Conservation (phyloP, 1,140 invertebrate species). For the Neodiprion virginianus region DNA sequence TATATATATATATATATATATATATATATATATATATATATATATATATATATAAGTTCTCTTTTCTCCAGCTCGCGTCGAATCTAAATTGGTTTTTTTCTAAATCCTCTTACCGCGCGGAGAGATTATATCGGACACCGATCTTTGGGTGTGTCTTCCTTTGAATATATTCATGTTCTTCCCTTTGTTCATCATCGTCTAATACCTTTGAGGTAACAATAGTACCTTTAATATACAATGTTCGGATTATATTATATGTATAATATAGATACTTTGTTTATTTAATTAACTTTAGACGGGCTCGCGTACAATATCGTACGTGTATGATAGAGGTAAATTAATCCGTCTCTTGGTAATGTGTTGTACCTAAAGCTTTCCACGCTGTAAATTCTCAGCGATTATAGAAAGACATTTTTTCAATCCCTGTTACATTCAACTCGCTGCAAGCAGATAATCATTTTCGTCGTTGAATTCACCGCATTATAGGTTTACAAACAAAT, state of each 20-base stretch:
- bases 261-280: background rate
- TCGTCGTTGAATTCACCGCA: too few species aligned
- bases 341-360: too few species aligned
- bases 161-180: constrained; percentile 25
- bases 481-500: too few species aligned
- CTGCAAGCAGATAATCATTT: too few species aligned
- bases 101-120: constrained; percentile 7
- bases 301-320: background rate
- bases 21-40: too few species aligned
- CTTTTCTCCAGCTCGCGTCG: background rate
- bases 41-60: background rate
- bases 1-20: background rate
- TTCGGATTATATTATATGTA: too few species aligned
- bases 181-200: constrained; percentile 28
- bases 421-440: too few species aligned
- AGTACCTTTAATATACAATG: background rate
- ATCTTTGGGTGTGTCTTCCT: constrained; percentile 2
- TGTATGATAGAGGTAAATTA: too few species aligned
- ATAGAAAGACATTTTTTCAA: too few species aligned
- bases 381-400: too few species aligned
- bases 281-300: background rate
- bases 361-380: too few species aligned
- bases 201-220: constrained; percentile 1
- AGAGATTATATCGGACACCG: constrained; percentile 10
- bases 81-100: constrained; percentile 6